Evolutionary conservation across 2,888 invertebrate species (phyloP), one percentile per base, ranked within the genome.

Genomic region (Crioceris asparagi): DNA sequence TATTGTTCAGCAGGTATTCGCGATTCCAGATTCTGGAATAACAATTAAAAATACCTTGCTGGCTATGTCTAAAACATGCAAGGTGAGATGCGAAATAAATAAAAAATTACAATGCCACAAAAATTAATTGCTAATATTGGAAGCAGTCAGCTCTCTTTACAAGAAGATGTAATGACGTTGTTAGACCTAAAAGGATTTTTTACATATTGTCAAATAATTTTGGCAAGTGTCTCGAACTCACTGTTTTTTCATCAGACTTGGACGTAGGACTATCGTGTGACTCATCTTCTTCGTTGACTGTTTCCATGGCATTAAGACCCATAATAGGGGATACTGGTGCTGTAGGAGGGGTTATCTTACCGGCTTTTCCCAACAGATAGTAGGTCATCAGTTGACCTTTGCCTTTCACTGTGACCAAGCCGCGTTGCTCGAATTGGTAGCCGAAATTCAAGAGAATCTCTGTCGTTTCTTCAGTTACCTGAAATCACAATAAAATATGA

Each of bases 341-440:
- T 12, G 62, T 62, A 1, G 61, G 61, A 14, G 61, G 61, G 4
- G 58, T 60, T n/a, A 53, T 56, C 51, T 61, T 62, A 17, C 60
- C 61, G 3, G 66, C 64, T 58, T 71, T 71, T 48, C 79, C 81
- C 59, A 75, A 70, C 47, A 96, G 68, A 61, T 93, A 94, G 65
- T 90, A 94, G 2, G 94, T 96, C 80, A 92, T 85, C 39, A 96
- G 72, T 60, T 93, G 85, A 10, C 96, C 96, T 67, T 96, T 97
- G 49, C 96, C 96, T 66, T 97, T 97, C 30, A 97, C 96, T 27
- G 86, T 83, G 10, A 97, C 93, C 41, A 93, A 69, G 4, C 96
- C 96, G 2, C 96, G 79, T 59, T 93, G 91, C 61, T 90, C 90
- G 62, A 96, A 94, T 45, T 79, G 81, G 65, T 90, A 96, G 1